Percentiles rank a stretch among this genome's conserved stretches.
Evolutionary conservation across 92 coral and sea anemone genomes (phyloP).

Genomic region (Bergia puertoricense): DNA sequence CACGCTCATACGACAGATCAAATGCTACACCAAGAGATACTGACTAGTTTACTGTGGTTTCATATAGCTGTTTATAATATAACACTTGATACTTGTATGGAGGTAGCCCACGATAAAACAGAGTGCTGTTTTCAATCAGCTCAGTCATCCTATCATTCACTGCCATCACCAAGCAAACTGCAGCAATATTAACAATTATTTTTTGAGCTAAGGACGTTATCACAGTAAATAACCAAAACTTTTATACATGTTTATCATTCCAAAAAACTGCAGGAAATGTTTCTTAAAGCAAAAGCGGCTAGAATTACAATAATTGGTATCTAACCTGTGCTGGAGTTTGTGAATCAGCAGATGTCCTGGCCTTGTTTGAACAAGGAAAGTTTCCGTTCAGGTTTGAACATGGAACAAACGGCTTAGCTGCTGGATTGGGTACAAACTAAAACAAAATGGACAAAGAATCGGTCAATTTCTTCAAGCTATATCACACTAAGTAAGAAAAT

Average conservation of each 20-base stretch:
- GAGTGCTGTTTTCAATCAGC: conserved; percentile 41
- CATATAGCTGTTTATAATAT: conserved; percentile 3
- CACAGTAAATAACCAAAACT: neutral
- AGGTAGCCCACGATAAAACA: conserved; percentile 1
- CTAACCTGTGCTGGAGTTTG: conserved; percentile 52
- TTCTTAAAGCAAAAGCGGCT: conserved; percentile 25
- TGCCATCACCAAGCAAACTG: conserved; percentile 1
- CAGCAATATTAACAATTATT: neutral
- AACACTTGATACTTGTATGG: neutral
- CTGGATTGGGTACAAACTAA: conserved; percentile 98
- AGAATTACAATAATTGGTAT: conserved; percentile 43
- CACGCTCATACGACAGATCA: neutral
- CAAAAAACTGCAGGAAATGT: neutral
- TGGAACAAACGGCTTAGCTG: conserved; percentile 99
- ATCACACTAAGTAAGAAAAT: conserved; percentile 14
- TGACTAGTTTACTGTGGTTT: conserved; percentile 4
- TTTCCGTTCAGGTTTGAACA: conserved; percentile 89
- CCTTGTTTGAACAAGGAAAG: conserved; percentile 83
- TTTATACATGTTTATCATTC: conserved; percentile 19
- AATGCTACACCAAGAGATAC: conserved; percentile 2
- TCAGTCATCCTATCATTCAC: neutral
- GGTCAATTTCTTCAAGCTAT: neutral
- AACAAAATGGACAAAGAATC: conserved; percentile 31
- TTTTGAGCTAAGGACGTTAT: neutral
- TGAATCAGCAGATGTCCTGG: conserved; percentile 67